Conservation (phyloP, 2,888 invertebrate genomes). For the Catocala fraxini region DNA sequence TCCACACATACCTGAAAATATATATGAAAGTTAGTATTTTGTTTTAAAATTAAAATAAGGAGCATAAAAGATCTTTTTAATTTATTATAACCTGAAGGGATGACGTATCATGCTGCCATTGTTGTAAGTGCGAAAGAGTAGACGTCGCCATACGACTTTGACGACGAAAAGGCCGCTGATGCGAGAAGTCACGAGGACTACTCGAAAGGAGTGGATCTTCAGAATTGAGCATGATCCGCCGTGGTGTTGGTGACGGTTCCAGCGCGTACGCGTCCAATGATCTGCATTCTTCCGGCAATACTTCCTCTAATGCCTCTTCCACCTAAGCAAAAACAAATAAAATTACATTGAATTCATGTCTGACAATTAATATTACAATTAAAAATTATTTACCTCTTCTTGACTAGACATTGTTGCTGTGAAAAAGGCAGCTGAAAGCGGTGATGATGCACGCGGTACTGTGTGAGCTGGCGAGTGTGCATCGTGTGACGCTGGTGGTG, state of each 20-base stretch:
- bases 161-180: slow-evolving; percentile 74
- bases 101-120: slow-evolving; percentile 77
- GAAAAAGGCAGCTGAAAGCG: slow-evolving; percentile 94
- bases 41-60: not conserved
- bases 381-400: slow-evolving; percentile 86
- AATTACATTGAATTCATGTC: slow-evolving; percentile 17
- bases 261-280: slow-evolving; percentile 89
- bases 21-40: not conserved
- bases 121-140: slow-evolving; percentile 67
- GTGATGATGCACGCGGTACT: slow-evolving; percentile 92
- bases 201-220: slow-evolving; percentile 95
- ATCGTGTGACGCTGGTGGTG: slow-evolving; percentile 96
- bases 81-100: slow-evolving; percentile 71
- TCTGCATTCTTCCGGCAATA: slow-evolving; percentile 92
- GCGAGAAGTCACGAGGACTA: slow-evolving; percentile 92
- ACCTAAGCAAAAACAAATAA: slow-evolving; percentile 78
- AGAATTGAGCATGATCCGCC: slow-evolving; percentile 95
- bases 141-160: slow-evolving; percentile 66
- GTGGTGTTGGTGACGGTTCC: slow-evolving; percentile 90
- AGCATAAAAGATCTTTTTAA: not conserved
- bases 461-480: slow-evolving; percentile 90
- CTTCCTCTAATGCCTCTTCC: slow-evolving; percentile 95
- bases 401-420: slow-evolving; percentile 95
- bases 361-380: slow-evolving; percentile 8
- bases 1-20: slow-evolving; percentile 78